Evolutionary conservation across 2,113 vertebrate genomes (phyloP), one percentile per base, ranked within the genome.

Genomic region (Chrysochloris asiatica): DNA sequence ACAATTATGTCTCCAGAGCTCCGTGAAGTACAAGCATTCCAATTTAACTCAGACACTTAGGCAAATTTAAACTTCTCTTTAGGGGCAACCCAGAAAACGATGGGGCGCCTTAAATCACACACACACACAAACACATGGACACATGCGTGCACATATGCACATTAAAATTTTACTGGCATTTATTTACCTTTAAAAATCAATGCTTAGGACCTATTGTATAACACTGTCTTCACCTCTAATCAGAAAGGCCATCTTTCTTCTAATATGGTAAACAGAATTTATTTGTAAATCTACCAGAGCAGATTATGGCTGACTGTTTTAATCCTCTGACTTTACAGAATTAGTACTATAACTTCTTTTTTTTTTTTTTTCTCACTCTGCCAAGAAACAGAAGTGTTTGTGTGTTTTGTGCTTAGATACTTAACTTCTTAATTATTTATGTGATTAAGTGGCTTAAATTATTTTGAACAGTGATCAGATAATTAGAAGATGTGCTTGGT

Each of bases 211-310:
- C 83, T 80, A 87, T 85, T 95, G 43, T 88, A 82, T 84, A 91
- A 93, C 50, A 65, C 36, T 86, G 85, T 81, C 75, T 96, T 96
- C 94, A 95, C 78, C 93, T 93, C 65, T 91, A 96, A 95, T 94
- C 90, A 93, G 56, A 95, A 92, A 95, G n/a, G 69, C 90, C 92
- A 94, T 96, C 75, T 91, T 95, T 95, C 93, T 95, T 95, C 94
- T 83, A 96, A 93, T 88, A 95, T 30, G 72, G 63, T 87, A 92
- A 96, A 95, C 41, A 94, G 43, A 93, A 94, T 94, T 95, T 95
- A 83, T 88, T 95, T 96, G 54, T 71, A 94, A 95, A 79, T 91
- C 79, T 59, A 82, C 54, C 71, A 93, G 84, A 93, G 92, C 85
- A 41, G 52, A 96, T 94, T 94, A 77, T 12, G 91, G 77, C 52